Base-by-base conservation (phyloP, 2,797 vertebrate species). In the Gymnocypris eckloni region DNA sequence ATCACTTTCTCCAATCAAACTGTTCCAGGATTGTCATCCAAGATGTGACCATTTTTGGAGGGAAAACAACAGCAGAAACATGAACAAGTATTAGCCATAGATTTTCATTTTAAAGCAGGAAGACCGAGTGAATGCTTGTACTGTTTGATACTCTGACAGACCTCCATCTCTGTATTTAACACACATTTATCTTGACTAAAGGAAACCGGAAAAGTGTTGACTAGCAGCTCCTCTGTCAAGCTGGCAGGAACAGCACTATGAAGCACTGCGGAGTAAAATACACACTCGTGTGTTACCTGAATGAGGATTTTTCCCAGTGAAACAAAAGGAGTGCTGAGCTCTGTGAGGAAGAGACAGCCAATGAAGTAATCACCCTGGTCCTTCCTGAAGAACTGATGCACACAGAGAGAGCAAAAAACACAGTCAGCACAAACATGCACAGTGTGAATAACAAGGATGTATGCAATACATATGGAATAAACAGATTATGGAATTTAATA, bases 251-350 rank as follows among this genome's bases (percentile, higher is more conserved):
- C 56, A 78, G 83, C 28, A 52, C 72, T 82, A n/a, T 73, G 75
- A 45, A 81, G 70, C 50, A 79, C 64, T 81, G 87, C 87, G 66
- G 86, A 87, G 87, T 86, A 71, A 79, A 83, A 85, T 43, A 83
- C 52, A 70, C 71, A 50, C 11, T 79, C 45, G 8, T 1, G 69
- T 78, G 94, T 86, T 93, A 98, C 98, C 98, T 99, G 97, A 93
- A 99, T 97, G 88, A 99, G 96, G 89, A 99, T 96, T 93, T 97
- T 99, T 91, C 97, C 98, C 92, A 99, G 92, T 0, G 98, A 99
- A 25, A 99, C 98, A 1, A 99, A 99, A 4, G 98, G 98, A 0
- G 98, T 99, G 94, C 98, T 99, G 94, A 99, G 94, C 94, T 99
- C 98, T 13, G 98, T 98, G 4, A 93, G 96, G 92, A 97, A 98